Evolutionary conservation across 2,888 invertebrate genomes (phyloP), one percentile per base, ranked within the genome.

Genomic region (Limnephilus rhombicus): DNA sequence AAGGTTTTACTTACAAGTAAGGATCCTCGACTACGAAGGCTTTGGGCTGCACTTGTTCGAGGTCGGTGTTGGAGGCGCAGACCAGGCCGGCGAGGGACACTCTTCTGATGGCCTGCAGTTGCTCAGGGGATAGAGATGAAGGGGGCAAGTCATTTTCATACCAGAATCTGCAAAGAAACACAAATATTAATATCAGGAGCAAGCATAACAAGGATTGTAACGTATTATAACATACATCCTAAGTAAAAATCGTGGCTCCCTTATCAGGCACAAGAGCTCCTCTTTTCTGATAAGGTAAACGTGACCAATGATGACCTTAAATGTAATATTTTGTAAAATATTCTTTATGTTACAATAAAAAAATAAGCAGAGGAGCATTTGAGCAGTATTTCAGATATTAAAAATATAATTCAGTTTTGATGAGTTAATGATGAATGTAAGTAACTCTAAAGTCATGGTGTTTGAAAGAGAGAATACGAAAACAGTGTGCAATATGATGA

Each of bases 81-180:
- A 99, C 95, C 7, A 98, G 95, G 2, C 98, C 98, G 0, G 98
- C 97, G 0, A 99, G 95, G 0, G 98, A 97, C 0, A 98, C 97
- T 94, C 98, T 98, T 87, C 98, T 97, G 89, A 99, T 97, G 94
- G 98, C 98, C 91, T 97, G 97, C 15, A 99, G 96, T 94, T 99
- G 98, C 89, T 97, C 97, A 92, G 97, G 96, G 0, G 96, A 97
- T 93, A 99, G 96, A 0, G 98, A 98, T 29, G 98, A 98, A 0
- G 98, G 98, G 0, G 98, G 99, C 86, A 99, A 96, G 94, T 99
- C 99, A 94, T 99, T 99, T 95, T 99, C 99, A 94, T 99, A 99
- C 99, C 99, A 99, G 95, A 99, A 99, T 93, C 99, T 96, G 94
- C 91, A 91, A 9, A 86, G 7, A 49, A 89, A 85, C 41, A 41